Evolutionary conservation across 2,888 invertebrate species (phyloP), one percentile per base, ranked within the genome.

Genomic region (Macaria notata): DNA sequence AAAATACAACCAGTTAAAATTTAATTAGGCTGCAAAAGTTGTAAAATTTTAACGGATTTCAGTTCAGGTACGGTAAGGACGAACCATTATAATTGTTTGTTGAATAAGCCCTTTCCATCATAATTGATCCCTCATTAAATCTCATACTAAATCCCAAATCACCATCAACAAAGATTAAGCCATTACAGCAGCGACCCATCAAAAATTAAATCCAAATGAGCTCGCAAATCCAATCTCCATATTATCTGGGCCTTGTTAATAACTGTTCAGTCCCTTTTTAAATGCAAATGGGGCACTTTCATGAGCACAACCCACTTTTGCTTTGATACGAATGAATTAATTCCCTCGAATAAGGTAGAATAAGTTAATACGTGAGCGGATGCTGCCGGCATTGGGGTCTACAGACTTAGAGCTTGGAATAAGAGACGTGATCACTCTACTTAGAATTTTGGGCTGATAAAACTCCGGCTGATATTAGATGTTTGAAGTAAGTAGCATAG

Each of bases 321-420:
- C 59, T 56, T 59, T 59, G 55, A 55, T 52, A 53, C 53, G 46
- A 60, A 56, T 56, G 31, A 51, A 59, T 59, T 59, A 48, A 51
- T 50, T 54, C 47, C 4, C 38, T 54, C 9, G 9, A 58, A 54
- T 54, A 54, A 58, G 49, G 49, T 49, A 45, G 46, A 54, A 49
- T 54, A 51, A 48, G 50, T 36, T 45, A 38, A 51, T 51, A 54
- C 59, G 54, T 54, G 54, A 54, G 33, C 19, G 46, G 54, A 41
- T 4, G n/a, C 29, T 45, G 31, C 8, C 44, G 33, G 54, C 33
- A 31, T n/a, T 19, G 50, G 7, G 54, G 54, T 54, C 19, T 19
- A 19, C 19, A 49, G 30, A 31, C 36, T 38, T 33, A 29, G 44
- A 29, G 5, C 29, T 44, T 8, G 41, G 41, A n/a, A 41, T 36